These are phyloP conservation scores for Trinorchestia longiramus DNA, from an alignment of 1,140 invertebrate species.

Conservation along the genomic window DNA sequence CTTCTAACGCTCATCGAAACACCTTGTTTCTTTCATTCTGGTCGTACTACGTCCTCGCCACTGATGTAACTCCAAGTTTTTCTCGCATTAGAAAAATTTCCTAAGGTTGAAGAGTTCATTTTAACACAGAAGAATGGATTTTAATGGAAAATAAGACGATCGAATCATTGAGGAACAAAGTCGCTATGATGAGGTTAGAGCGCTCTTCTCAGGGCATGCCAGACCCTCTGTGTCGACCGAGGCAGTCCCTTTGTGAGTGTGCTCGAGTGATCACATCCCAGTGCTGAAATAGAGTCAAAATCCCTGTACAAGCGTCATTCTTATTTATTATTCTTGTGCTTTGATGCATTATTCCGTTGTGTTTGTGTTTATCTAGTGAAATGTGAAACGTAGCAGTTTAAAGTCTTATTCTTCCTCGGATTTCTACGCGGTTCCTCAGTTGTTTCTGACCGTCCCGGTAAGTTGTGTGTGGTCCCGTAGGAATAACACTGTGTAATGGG, in stretches of 20 bases:
- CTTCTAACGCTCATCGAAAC: background rate
- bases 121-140: background rate
- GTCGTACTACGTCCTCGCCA: background rate
- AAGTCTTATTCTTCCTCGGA: background rate
- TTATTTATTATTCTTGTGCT: background rate
- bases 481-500: constrained; percentile 40
- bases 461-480: constrained; percentile 49
- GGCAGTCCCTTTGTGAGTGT: constrained; percentile 48
- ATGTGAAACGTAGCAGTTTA: background rate
- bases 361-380: background rate
- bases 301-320: background rate
- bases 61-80: background rate
- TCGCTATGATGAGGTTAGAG: background rate
- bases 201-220: background rate
- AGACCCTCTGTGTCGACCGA: constrained; percentile 8
- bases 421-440: background rate
- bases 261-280: constrained; percentile 41
- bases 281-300: background rate
- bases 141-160: background rate
- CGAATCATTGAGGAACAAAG: constrained; percentile 47
- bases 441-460: background rate
- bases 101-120: background rate
- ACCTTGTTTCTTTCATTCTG: background rate
- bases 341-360: background rate
- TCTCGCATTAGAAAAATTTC: no score